phyloP scores from a whole-genome alignment of 1,140 invertebrate genomes.

The Latrodectus geometricus region DNA sequence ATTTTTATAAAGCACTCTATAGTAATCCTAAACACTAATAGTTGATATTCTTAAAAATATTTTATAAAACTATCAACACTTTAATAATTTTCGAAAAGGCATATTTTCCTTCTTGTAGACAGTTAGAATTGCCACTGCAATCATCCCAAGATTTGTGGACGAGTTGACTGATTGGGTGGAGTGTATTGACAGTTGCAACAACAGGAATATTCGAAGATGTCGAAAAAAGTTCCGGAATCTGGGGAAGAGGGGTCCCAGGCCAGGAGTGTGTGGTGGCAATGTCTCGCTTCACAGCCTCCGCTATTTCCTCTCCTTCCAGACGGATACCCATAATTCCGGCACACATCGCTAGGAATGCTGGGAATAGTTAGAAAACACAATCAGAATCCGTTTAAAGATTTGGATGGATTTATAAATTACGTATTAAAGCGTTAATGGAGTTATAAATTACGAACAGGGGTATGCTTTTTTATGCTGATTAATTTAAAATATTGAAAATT shows the following conservation, averaged over 20 bases:
- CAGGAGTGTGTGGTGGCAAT: slow-evolving; percentile 58
- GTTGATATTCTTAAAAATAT: neutral
- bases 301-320: neutral
- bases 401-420: too few species aligned
- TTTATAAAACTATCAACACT: too few species aligned
- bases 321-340: slow-evolving; percentile 24
- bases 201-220: slow-evolving; percentile 55
- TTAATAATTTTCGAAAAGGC: too few species aligned
- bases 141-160: neutral
- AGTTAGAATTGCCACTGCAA: neutral
- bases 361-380: neutral
- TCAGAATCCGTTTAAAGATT: too few species aligned
- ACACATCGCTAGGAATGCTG: slow-evolving; percentile 51
- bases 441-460: too few species aligned
- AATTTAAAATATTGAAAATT: too few species aligned
- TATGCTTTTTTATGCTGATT: too few species aligned
- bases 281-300: slow-evolving; percentile 24
- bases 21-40: neutral
- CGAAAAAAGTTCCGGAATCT: slow-evolving; percentile 49
- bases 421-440: too few species aligned
- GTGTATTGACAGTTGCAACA: slow-evolving; percentile 47
- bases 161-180: neutral
- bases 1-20: neutral
- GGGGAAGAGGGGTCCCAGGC: slow-evolving; percentile 54
- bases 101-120: too few species aligned